Base-by-base conservation (phyloP, 2,888 invertebrate species). In the Idaea straminata region DNA sequence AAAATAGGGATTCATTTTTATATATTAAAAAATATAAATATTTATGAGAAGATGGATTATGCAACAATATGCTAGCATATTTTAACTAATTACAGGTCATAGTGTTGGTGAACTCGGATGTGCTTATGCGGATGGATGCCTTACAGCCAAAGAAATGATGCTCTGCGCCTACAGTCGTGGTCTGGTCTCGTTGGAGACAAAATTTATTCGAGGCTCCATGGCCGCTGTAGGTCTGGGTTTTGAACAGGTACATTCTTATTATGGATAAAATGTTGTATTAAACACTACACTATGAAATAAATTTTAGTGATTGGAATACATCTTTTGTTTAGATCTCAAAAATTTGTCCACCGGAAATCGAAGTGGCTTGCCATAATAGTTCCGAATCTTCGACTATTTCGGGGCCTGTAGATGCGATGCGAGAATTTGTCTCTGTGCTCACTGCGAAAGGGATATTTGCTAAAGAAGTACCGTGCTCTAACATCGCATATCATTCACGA, bases 51-150 rank as follows among this genome's bases (percentile, higher is more conserved):
- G n/a, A n/a, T n/a, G n/a, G n/a, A n/a, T n/a, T 25, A 25, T 25
- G 3, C 25, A 1, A 25, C 25, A 25, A 25, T 25, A 2, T 13
- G 47, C 0, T 47, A 47, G 2, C 10, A 13, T 4, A 47, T 7
- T 47, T 36, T 36, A 7, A 47, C 5, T 47, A 13, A 7, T 13
- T 47, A 64, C 69, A 82, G 84, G 84, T 57, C 84, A 84, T 69
- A 86, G 86, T 62, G 96, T 97, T 0, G 98, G 98, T 35, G 98
- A 98, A 85, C 88, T 98, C 25, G 97, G 96, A 0, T 98, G 98
- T 83, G 98, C 96, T 0, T 98, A 98, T 84, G 98, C 97, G 1
- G 98, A 98, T 84, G 97, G 96, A 5, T 96, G 96, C 69, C 92
- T 98, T 65, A 96, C 97, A 0, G 94, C 95, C 0, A 96, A 97